Conservation (phyloP, 1,140 invertebrate genomes). For the Heliothis virescens region DNA sequence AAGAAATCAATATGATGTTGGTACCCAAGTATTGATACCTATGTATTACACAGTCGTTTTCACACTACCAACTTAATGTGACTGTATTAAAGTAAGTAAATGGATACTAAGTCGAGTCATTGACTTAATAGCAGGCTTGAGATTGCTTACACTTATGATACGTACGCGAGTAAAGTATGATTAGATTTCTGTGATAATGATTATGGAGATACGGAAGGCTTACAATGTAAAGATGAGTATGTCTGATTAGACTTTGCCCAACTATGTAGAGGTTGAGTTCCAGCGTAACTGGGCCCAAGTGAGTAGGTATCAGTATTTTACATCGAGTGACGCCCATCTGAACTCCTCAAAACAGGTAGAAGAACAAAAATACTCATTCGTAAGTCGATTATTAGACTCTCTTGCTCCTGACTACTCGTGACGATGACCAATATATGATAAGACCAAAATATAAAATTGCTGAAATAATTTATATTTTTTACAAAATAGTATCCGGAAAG, state of each 20-base stretch:
- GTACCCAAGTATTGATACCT: neutral
- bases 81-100: conserved; percentile 24
- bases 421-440: too few relatives aligned
- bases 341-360: too few relatives aligned
- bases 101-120: conserved; percentile 14
- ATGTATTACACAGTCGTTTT: conserved; percentile 3
- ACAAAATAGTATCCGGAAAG: too few relatives aligned
- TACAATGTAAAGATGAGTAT: neutral
- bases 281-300: neutral
- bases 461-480: too few relatives aligned
- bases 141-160: conserved; percentile 1
- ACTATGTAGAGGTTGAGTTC: neutral
- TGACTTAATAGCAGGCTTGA: conserved; percentile 4
- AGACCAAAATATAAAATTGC: too few relatives aligned
- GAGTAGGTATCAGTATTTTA: too few relatives aligned
- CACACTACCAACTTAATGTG: conserved; percentile 1
- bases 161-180: neutral
- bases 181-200: neutral
- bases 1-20: neutral
- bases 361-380: too few relatives aligned
- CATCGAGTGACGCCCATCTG: too few relatives aligned
- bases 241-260: neutral
- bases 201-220: neutral
- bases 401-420: too few relatives aligned
- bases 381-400: too few relatives aligned